A percentile compares a stretch with the other conserved stretches of the same genome.
These are phyloP conservation scores for Tiliacea citrago DNA, from an alignment of 2,888 invertebrate genomes.

Conservation along the genomic window DNA sequence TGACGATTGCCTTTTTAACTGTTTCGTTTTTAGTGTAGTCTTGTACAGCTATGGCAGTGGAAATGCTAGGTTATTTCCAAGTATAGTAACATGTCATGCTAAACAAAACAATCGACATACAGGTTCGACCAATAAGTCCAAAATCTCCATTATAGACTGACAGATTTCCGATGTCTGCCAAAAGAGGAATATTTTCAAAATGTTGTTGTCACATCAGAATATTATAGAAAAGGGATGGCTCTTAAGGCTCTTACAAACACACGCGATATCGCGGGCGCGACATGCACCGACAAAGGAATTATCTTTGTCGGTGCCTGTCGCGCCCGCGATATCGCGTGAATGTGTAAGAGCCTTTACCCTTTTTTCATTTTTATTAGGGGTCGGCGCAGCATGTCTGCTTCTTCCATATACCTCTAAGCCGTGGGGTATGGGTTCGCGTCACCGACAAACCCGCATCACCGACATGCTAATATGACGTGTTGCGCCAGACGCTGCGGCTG, in stretches of 20 bases:
- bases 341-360: too few species aligned
- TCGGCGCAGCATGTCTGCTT: too few species aligned
- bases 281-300: too few species aligned
- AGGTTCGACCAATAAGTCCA: neutral
- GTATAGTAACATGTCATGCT: neutral
- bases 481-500: too few species aligned
- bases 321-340: too few species aligned
- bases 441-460: too few species aligned
- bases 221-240: neutral
- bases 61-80: neutral
- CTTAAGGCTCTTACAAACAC: too few species aligned
- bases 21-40: neutral
- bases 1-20: constrained; percentile 12
- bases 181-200: neutral
- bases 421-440: too few species aligned
- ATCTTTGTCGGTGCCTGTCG: too few species aligned
- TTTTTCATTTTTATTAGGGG: neutral
- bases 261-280: too few species aligned
- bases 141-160: neutral
- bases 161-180: neutral
- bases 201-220: neutral
- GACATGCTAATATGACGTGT: too few species aligned
- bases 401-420: too few species aligned
- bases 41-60: neutral
- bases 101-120: neutral